Evolutionary conservation across 2,888 invertebrate genomes (phyloP).

Genomic region (Steromphala cineraria): DNA sequence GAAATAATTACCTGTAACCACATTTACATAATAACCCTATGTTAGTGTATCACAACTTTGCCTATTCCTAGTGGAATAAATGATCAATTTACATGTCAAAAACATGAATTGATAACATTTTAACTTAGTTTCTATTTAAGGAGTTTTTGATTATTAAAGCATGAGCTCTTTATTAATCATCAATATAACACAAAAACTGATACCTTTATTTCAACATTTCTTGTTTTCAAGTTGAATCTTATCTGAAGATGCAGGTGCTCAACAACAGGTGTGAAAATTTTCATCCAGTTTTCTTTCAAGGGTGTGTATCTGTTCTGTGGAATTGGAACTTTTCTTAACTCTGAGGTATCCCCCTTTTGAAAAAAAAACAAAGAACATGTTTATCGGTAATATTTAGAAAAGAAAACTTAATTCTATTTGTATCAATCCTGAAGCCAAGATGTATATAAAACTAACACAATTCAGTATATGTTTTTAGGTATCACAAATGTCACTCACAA

Average conservation of each 20-base stretch:
- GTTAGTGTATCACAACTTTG: no score
- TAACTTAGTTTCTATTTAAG: background rate
- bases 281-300: slow-evolving; percentile 96
- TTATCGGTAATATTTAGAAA: background rate
- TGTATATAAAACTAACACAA: no score
- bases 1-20: no score
- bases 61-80: no score
- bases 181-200: background rate
- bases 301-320: slow-evolving; percentile 95
- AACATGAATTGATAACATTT: background rate
- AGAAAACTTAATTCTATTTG: no score
- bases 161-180: background rate
- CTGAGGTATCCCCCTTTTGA: slow-evolving; percentile 63
- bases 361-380: background rate
- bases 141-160: background rate
- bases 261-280: slow-evolving; percentile 96
- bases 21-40: no score
- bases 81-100: no score
- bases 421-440: no score
- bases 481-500: no score
- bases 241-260: slow-evolving; percentile 95
- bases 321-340: slow-evolving; percentile 81
- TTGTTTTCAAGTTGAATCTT: slow-evolving; percentile 92
- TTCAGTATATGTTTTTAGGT: no score
- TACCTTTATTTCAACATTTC: slow-evolving; percentile 90